Evolutionary conservation across 2,113 vertebrate species (phyloP), one percentile per base, ranked within the genome.

Genomic region (Triplophysa dalaica): DNA sequence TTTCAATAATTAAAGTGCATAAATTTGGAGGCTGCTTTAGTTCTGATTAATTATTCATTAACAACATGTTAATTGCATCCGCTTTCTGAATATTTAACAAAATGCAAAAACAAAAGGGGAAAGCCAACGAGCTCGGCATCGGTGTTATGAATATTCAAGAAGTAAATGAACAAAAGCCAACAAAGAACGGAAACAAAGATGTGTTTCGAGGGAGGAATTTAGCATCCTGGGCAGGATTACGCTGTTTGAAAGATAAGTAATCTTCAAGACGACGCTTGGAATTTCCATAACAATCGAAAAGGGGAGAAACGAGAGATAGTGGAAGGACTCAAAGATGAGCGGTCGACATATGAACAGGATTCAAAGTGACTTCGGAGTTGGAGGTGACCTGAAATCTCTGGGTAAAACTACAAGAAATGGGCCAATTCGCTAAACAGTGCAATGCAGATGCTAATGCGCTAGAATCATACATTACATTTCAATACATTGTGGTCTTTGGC

Each of bases 41-140:
- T 92, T 92, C 86, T 90, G 94, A 95, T 96, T 95, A 94, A 96
- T 94, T 94, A 95, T 95, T 95, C 93, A 95, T 95, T 95, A 95
- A 95, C 94, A 91, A 93, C 94, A 95, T 94, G 93, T 93, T 96
- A 95, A 96, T 96, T 95, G 93, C 92, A 90, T 72, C 76, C 80
- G 64, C 91, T 91, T 87, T 92, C 92, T 95, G 94, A 95, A 95
- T 95, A 95, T 94, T 95, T 94, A 94, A 94, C 92, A 93, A 93
- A 94, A 94, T 92, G 90, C 91, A 90, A 93, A 93, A 94, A 88
- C 85, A 87, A 82, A 91, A 89, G 52, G 26, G 56, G 56, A 75
- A 81, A 77, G 77, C 26, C 64, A 86, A 86, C 64, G 87, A 89
- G 90, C 87, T 76, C 85, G 90, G 89, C 48, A 72, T 90, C 91